Evolutionary conservation across 2,888 invertebrate species (phyloP).

Genomic region (Arrhopalites spinosus): DNA sequence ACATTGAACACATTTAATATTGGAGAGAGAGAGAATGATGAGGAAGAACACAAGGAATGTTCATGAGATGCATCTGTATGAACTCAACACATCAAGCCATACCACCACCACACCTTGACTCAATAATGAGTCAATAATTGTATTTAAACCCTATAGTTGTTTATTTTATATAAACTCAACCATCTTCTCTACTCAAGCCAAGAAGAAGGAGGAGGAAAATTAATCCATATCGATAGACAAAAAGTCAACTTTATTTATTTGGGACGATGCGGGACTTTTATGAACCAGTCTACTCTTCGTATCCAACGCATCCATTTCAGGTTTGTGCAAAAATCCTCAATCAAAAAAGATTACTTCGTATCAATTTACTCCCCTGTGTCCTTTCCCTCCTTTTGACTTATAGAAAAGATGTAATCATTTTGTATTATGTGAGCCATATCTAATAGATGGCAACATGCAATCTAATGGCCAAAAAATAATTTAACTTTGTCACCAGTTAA

Average conservation of each 20-base stretch:
- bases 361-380: too few species aligned
- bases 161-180: background rate
- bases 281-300: constrained; percentile 22
- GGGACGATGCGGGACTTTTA: constrained; percentile 34
- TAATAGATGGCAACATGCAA: too few species aligned
- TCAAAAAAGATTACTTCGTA: background rate
- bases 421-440: too few species aligned
- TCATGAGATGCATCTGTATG: too few species aligned
- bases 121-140: constrained; percentile 17
- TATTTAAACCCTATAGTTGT: background rate
- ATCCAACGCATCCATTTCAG: constrained; percentile 21
- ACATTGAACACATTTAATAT: background rate
- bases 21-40: background rate
- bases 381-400: too few species aligned
- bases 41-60: background rate
- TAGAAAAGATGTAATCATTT: too few species aligned
- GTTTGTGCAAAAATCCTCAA: background rate
- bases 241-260: constrained; percentile 9
- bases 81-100: constrained; percentile 3
- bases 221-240: background rate
- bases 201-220: background rate
- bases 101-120: constrained; percentile 21
- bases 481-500: too few species aligned
- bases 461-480: too few species aligned
- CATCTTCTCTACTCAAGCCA: background rate